These are phyloP conservation scores for Sarcophaga bullata DNA, from an alignment of 1,140 invertebrate species.

Conservation along the genomic window DNA sequence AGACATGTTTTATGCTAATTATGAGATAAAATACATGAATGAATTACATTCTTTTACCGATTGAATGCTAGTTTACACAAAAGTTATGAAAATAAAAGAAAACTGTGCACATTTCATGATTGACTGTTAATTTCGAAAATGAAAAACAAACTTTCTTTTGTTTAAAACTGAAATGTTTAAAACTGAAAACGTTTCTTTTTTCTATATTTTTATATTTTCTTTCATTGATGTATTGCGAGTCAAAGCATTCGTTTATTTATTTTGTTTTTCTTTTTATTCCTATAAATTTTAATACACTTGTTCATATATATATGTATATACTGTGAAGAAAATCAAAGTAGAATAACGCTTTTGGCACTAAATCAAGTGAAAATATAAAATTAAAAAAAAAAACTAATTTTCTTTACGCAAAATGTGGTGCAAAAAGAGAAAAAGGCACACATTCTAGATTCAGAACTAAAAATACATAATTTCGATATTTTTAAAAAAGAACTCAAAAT, in stretches of 20 bases:
- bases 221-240: background rate
- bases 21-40: background rate
- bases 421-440: background rate
- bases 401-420: background rate
- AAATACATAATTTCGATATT: background rate
- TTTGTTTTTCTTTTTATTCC: background rate
- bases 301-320: background rate
- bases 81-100: background rate
- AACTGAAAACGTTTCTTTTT: conserved; percentile 8
- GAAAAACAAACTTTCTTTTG: background rate
- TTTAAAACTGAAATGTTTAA: background rate
- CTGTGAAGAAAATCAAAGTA: background rate
- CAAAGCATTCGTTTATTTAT: background rate
- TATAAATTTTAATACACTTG: conserved; percentile 15
- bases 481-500: background rate
- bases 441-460: conserved; percentile 8
- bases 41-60: background rate
- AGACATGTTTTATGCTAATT: conserved; percentile 21
- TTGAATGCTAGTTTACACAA: background rate
- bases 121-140: background rate
- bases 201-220: background rate
- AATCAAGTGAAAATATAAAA: background rate
- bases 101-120: background rate
- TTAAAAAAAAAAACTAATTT: background rate
- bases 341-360: background rate